Percentiles rank a stretch among this genome's conserved stretches.
phyloP scores from a whole-genome alignment of 2,113 vertebrate genomes.

The Bos indicus region DNA sequence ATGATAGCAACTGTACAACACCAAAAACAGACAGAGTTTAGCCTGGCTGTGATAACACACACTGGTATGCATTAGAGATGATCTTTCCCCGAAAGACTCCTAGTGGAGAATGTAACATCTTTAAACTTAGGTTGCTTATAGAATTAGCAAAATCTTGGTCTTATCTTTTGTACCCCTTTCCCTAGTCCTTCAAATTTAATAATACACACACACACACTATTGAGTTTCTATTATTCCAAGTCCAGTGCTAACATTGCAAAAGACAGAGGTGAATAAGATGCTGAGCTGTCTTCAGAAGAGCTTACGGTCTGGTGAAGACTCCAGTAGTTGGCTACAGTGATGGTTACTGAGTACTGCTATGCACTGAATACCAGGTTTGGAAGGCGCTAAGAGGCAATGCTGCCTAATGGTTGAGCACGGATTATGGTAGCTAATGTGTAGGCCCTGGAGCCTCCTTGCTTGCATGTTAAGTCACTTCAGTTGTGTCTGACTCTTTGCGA shows the following conservation, averaged over 20 bases:
- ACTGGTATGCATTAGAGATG: not conserved
- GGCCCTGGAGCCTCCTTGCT: not conserved
- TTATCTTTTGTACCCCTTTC: not conserved
- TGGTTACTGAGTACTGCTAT: not conserved
- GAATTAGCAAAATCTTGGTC: not conserved
- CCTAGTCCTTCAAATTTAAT: not conserved
- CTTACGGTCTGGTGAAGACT: not conserved
- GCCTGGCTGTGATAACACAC: not conserved
- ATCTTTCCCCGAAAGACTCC: not conserved
- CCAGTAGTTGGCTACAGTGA: not conserved
- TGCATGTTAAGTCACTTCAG: not conserved
- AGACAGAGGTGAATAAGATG: not conserved
- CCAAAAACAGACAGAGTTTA: not conserved
- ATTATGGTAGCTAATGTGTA: not conserved
- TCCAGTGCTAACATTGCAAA: not conserved
- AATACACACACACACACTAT: not conserved
- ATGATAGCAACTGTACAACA: not conserved
- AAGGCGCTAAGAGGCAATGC: not conserved
- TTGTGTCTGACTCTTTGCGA: not conserved
- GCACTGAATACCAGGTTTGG: not conserved
- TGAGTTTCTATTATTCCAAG: not conserved
- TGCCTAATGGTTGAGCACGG: not conserved
- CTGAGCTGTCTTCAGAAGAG: not conserved
- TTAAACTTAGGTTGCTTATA: not conserved
- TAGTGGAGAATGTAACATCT: not conserved